phyloP scores from a whole-genome alignment of 2,797 vertebrate species.

The Pangasius sanitwongsei region DNA sequence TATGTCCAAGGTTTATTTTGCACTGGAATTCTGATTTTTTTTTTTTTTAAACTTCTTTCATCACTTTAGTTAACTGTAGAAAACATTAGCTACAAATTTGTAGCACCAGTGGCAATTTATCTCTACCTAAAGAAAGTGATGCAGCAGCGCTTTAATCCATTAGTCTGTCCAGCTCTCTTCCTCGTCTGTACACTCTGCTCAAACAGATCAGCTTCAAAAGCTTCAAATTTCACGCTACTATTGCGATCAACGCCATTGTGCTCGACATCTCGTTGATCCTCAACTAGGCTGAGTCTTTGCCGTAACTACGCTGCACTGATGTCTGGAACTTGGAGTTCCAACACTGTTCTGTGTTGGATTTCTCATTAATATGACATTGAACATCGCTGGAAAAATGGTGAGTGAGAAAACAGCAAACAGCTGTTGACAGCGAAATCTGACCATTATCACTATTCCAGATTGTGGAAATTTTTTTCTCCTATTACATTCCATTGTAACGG shows the following conservation, averaged over 20 bases:
- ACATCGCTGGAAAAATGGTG: background rate
- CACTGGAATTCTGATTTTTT: background rate
- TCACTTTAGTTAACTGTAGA: background rate
- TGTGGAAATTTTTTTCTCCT: background rate
- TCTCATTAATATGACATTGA: background rate
- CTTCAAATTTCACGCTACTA: background rate
- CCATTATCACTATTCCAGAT: background rate
- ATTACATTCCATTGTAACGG: background rate
- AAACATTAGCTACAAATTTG: background rate
- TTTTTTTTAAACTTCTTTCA: background rate
- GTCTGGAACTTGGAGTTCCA: background rate
- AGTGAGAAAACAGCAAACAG: background rate
- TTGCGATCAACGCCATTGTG: background rate
- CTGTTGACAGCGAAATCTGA: background rate
- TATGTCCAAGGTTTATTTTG: background rate
- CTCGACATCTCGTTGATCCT: background rate
- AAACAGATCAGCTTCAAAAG: background rate
- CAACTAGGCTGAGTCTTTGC: background rate
- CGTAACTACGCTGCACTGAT: background rate
- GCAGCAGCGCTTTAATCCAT: background rate
- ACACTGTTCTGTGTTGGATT: background rate
- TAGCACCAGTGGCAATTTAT: background rate
- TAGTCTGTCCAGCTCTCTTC: background rate
- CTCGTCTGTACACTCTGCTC: background rate
- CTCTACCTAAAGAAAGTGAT: background rate